phyloP scores from a whole-genome alignment of 2,797 vertebrate species.

The Lithobates sylvaticus region DNA sequence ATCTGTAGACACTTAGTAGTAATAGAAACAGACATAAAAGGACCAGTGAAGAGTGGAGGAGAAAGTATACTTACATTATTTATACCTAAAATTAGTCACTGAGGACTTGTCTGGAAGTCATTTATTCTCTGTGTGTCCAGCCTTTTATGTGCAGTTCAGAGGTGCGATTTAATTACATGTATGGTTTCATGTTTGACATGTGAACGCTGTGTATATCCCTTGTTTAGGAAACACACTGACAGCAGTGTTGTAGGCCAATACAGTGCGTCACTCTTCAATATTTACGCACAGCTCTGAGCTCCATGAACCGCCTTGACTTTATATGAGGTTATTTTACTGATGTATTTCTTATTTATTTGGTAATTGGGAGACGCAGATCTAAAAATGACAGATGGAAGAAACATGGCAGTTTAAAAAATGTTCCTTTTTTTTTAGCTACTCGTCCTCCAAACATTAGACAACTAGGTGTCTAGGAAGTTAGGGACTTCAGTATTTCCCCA shows the following conservation, averaged over 20 bases:
- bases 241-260: not conserved
- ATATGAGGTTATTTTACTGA: not conserved
- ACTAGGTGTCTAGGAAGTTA: no score
- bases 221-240: conserved; percentile 13
- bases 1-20: conserved; percentile 31
- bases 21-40: not conserved
- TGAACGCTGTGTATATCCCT: not conserved
- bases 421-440: no score
- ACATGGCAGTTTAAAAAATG: no score
- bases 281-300: not conserved
- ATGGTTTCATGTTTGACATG: not conserved
- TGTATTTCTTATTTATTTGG: no score
- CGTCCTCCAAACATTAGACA: no score
- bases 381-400: no score
- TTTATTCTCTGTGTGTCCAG: not conserved
- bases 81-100: conserved; percentile 6
- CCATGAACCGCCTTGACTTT: not conserved
- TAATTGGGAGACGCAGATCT: no score
- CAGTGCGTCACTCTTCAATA: conserved; percentile 2
- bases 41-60: not conserved
- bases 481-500: no score
- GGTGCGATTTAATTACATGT: conserved; percentile 2
- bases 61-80: not conserved
- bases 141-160: not conserved
- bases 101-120: not conserved